Conservation (phyloP, 2,888 invertebrate genomes). For the Formica aserva region DNA sequence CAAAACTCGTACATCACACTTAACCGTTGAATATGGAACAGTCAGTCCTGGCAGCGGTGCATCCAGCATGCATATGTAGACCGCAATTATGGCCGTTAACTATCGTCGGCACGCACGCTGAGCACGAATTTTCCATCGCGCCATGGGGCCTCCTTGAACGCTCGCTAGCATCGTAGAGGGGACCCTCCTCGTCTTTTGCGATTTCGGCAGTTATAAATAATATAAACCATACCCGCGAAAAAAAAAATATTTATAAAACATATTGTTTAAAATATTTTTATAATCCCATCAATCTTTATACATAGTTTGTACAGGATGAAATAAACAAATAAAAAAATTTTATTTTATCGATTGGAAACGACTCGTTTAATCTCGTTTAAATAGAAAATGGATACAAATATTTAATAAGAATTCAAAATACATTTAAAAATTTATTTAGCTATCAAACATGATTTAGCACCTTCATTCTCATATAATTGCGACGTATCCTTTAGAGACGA, state of each 20-base stretch:
- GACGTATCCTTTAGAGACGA: not conserved
- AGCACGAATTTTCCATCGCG: conserved; percentile 70
- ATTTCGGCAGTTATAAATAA: conserved; percentile 17
- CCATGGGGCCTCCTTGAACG: conserved; percentile 22
- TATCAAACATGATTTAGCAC: not conserved
- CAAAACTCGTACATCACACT: conserved; percentile 84
- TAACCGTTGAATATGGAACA: conserved; percentile 84
- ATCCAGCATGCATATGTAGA: conserved; percentile 79
- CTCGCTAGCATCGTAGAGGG: not conserved
- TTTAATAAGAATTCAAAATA: not conserved
- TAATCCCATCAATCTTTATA: not conserved
- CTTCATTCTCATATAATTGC: not conserved
- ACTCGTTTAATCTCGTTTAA: not conserved
- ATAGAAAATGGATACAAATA: not conserved
- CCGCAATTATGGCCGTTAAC: conserved; percentile 79
- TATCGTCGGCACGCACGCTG: conserved; percentile 79
- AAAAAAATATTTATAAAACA: not conserved
- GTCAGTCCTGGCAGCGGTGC: conserved; percentile 72
- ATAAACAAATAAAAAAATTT: not conserved
- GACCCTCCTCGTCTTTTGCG: not conserved
- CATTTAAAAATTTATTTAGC: not conserved
- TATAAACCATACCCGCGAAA: not conserved
- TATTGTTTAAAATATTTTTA: not conserved
- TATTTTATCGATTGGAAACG: not conserved
- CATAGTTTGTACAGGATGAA: not conserved